Evolutionary conservation across 2,797 vertebrate species (phyloP).

Genomic region (Coregonus ussuriensis): DNA sequence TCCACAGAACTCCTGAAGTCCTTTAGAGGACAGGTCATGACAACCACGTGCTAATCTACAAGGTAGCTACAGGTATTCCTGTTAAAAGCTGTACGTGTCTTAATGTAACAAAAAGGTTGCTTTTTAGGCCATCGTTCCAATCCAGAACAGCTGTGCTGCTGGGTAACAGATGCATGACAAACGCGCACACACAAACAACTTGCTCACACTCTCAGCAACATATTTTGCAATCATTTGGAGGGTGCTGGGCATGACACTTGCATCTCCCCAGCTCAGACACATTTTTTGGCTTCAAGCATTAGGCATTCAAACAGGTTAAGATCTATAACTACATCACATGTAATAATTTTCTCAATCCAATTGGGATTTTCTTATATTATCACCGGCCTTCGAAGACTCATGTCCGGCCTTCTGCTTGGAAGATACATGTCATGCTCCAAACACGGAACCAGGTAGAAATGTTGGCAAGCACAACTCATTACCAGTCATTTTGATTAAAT

Average conservation of each 20-base stretch:
- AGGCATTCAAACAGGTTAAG: slow-evolving; percentile 47
- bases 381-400: slow-evolving; percentile 35
- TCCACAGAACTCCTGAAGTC: slow-evolving; percentile 30
- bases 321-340: slow-evolving; percentile 38
- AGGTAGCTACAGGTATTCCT: slow-evolving; percentile 56
- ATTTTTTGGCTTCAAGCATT: slow-evolving; percentile 77
- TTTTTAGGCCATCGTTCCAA: slow-evolving; percentile 20
- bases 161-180: background rate
- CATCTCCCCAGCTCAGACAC: slow-evolving; percentile 1
- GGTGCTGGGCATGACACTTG: slow-evolving; percentile 25
- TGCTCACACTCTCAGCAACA: slow-evolving; percentile 5
- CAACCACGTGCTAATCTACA: slow-evolving; percentile 32
- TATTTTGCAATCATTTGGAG: slow-evolving; percentile 30
- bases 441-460: slow-evolving; percentile 23
- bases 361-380: slow-evolving; percentile 56
- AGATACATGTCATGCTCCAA: slow-evolving; percentile 42
- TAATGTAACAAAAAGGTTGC: slow-evolving; percentile 20
- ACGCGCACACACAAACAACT: slow-evolving; percentile 1
- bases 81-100: slow-evolving; percentile 26
- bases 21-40: slow-evolving; percentile 59
- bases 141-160: background rate
- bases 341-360: slow-evolving; percentile 51
- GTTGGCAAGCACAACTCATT: slow-evolving; percentile 1
- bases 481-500: slow-evolving; percentile 28
- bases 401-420: slow-evolving; percentile 36